Evolutionary conservation across 2,888 invertebrate genomes (phyloP).

Genomic region (Rotaria socialis): DNA sequence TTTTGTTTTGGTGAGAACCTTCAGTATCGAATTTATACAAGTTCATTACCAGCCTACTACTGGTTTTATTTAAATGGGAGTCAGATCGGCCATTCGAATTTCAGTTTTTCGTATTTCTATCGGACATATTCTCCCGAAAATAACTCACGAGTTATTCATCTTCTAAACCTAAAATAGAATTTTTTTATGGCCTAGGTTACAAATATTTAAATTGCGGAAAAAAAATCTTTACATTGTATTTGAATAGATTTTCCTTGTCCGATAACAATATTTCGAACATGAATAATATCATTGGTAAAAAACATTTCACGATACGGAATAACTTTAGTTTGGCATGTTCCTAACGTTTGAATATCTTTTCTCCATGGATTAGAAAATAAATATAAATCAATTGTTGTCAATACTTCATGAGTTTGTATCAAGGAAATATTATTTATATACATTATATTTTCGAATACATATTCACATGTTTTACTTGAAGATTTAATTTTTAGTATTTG

Average conservation of each 20-base stretch:
- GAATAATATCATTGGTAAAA: background rate
- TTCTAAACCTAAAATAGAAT: too few relatives aligned
- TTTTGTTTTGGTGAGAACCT: too few relatives aligned
- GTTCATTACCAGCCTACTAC: too few relatives aligned
- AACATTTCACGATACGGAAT: background rate
- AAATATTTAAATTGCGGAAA: background rate
- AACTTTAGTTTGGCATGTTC: background rate
- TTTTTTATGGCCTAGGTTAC: too few relatives aligned
- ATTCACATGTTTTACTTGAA: background rate
- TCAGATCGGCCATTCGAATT: too few relatives aligned
- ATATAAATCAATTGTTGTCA: background rate
- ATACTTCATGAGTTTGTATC: background rate
- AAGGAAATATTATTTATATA: background rate
- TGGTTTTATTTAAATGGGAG: too few relatives aligned
- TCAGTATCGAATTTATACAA: too few relatives aligned
- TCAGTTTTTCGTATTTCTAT: too few relatives aligned
- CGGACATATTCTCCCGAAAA: too few relatives aligned
- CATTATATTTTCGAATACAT: background rate
- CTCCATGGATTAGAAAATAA: background rate
- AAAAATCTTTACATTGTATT: background rate
- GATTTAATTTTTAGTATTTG: background rate
- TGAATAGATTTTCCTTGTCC: background rate
- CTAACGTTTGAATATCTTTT: background rate
- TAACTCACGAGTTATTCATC: too few relatives aligned
- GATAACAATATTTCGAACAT: background rate